Conservation (phyloP, 2,113 vertebrate genomes). For the Haemorhous mexicanus region DNA sequence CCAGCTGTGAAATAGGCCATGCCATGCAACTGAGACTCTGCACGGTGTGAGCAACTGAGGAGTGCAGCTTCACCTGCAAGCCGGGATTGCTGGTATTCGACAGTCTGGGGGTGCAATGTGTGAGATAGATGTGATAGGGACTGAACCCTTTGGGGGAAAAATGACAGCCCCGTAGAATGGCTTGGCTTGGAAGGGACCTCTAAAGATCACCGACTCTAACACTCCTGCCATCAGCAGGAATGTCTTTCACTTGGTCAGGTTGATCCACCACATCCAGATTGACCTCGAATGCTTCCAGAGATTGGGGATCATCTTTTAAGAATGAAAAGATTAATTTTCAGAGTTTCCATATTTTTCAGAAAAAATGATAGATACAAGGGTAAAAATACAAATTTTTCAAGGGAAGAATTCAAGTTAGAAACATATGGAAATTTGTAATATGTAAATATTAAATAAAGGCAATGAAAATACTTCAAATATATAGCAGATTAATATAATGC, state of each 20-base stretch:
- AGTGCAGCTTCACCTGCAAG: background rate
- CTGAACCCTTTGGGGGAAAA: background rate
- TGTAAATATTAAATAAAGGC: background rate
- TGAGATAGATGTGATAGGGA: background rate
- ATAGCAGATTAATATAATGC: background rate
- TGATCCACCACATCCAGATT: background rate
- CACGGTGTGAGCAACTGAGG: background rate
- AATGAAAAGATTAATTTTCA: background rate
- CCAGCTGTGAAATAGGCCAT: background rate
- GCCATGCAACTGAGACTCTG: background rate
- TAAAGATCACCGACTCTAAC: background rate
- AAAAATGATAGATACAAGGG: background rate
- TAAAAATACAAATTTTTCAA: background rate
- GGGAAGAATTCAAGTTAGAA: background rate
- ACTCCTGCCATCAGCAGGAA: background rate
- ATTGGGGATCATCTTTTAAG: background rate
- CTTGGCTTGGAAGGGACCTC: background rate
- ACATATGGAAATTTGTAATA: background rate
- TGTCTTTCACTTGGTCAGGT: background rate
- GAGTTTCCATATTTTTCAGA: background rate
- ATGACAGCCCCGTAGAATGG: accelerated
- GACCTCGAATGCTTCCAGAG: background rate
- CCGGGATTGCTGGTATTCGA: accelerated
- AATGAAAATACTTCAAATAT: background rate
- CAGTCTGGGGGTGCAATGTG: background rate